A percentile compares a stretch with the other conserved stretches of the same genome.
These are phyloP conservation scores for Proteles cristata DNA, from an alignment of 2,113 vertebrate genomes.

Conservation along the genomic window DNA sequence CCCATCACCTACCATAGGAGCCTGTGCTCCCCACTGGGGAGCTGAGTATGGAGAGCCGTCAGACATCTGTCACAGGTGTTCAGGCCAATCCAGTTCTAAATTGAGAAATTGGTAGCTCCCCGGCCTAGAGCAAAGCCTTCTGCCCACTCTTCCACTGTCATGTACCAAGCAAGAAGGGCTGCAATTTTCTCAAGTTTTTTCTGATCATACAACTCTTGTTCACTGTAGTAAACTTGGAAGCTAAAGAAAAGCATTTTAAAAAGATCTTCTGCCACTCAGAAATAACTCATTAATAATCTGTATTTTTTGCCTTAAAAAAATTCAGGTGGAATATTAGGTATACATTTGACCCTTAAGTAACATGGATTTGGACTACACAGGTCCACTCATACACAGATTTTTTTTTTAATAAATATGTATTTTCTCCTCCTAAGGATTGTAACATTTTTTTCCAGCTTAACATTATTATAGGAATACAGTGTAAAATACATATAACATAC, in stretches of 20 bases:
- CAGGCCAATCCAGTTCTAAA: not conserved
- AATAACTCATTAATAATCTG: not conserved
- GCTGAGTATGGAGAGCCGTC: not conserved
- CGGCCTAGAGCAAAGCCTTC: not conserved
- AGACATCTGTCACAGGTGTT: too few relatives aligned
- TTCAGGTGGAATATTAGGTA: not conserved
- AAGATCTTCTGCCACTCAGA: not conserved
- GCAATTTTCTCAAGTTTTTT: not conserved
- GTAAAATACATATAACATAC: not conserved
- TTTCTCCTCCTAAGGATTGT: not conserved
- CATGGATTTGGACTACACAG: not conserved
- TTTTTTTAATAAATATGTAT: not conserved
- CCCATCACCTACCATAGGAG: not conserved
- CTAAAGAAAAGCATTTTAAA: not conserved
- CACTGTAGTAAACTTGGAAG: not conserved
- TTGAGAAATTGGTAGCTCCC: not conserved
- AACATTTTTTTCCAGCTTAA: not conserved
- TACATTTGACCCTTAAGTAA: not conserved
- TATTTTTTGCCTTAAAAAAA: not conserved
- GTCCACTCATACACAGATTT: not conserved
- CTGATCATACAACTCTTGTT: not conserved
- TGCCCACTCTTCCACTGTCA: too few relatives aligned
- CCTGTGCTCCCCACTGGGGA: not conserved
- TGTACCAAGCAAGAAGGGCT: not conserved
- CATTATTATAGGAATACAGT: not conserved